Percentiles rank a stretch among this genome's conserved stretches.
phyloP scores from a whole-genome alignment of 2,888 invertebrate genomes.

The Stenichneumon culpator region DNA sequence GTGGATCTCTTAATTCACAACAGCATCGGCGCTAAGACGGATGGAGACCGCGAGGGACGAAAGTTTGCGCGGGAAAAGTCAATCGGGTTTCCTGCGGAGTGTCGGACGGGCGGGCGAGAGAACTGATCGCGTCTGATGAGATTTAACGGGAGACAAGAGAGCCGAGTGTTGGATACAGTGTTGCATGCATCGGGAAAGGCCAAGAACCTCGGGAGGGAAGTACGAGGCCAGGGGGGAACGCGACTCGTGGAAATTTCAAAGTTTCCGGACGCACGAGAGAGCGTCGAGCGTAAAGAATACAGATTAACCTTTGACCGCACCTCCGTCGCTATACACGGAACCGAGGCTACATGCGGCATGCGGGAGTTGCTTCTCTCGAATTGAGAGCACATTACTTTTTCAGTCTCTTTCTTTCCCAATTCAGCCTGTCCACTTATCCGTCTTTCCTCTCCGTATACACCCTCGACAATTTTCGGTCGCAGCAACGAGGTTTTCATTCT shows the following conservation, averaged over 20 bases:
- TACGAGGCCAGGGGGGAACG: background rate
- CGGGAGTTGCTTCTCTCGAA: slow-evolving; percentile 44
- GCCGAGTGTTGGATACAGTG: slow-evolving; percentile 21
- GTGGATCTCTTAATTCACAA: background rate
- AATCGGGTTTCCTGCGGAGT: slow-evolving; percentile 27
- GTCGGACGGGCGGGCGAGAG: slow-evolving; percentile 38
- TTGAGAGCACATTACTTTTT: slow-evolving; percentile 54
- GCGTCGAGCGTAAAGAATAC: slow-evolving; percentile 77
- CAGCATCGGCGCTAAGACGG: background rate
- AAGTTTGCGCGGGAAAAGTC: slow-evolving; percentile 27
- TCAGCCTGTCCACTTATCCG: background rate
- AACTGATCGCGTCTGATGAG: slow-evolving; percentile 71
- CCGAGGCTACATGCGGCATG: slow-evolving; percentile 17
- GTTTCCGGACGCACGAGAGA: slow-evolving; percentile 65
- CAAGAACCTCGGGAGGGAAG: slow-evolving; percentile 39
- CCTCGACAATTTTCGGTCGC: background rate
- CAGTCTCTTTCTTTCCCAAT: slow-evolving; percentile 37
- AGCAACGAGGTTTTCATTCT: background rate
- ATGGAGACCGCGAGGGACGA: background rate
- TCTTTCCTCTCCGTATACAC: background rate
- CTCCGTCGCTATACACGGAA: slow-evolving; percentile 37
- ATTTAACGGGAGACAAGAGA: slow-evolving; percentile 64
- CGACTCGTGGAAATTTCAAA: slow-evolving; percentile 68
- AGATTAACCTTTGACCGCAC: slow-evolving; percentile 77
- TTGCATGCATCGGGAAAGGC: slow-evolving; percentile 47